Percentiles rank a stretch among this genome's conserved stretches.
phyloP scores from a whole-genome alignment of 2,113 vertebrate genomes.

The Butastur rufipennis region DNA sequence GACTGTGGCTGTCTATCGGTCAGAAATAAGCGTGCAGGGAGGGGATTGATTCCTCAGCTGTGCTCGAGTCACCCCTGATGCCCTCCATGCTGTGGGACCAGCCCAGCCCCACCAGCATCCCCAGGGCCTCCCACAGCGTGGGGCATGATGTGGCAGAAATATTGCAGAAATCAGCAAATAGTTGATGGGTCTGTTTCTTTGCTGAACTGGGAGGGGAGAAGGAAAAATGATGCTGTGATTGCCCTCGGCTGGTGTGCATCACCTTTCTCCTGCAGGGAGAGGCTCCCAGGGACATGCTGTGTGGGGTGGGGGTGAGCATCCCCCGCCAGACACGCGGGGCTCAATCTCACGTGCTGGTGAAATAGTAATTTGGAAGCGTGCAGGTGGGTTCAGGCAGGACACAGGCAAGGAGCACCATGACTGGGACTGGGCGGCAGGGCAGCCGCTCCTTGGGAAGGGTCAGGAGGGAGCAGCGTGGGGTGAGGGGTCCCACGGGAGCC shows the following conservation, averaged over 20 bases:
- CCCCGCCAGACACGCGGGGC: background rate
- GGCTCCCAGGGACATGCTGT: fast-evolving
- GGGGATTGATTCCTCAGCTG: background rate
- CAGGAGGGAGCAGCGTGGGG: fast-evolving
- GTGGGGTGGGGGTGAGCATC: background rate
- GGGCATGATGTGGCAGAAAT: background rate
- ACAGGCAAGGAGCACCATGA: fast-evolving
- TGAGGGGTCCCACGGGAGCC: background rate
- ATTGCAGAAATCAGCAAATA: background rate
- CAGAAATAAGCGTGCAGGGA: background rate
- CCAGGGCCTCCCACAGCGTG: background rate
- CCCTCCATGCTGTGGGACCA: background rate
- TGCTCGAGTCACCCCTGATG: no score
- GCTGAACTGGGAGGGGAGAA: background rate
- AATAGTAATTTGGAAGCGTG: background rate
- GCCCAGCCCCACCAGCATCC: background rate
- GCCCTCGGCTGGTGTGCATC: fast-evolving
- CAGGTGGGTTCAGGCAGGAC: background rate
- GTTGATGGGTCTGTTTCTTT: fast-evolving
- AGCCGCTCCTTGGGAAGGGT: fast-evolving
- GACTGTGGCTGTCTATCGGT: no score
- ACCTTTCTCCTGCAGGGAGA: background rate
- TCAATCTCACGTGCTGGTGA: fast-evolving
- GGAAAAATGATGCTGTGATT: background rate
- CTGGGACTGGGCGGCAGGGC: fast-evolving